These are phyloP conservation scores for Andrena hattorfiana DNA, from an alignment of 2,888 invertebrate genomes.

Conservation along the genomic window DNA sequence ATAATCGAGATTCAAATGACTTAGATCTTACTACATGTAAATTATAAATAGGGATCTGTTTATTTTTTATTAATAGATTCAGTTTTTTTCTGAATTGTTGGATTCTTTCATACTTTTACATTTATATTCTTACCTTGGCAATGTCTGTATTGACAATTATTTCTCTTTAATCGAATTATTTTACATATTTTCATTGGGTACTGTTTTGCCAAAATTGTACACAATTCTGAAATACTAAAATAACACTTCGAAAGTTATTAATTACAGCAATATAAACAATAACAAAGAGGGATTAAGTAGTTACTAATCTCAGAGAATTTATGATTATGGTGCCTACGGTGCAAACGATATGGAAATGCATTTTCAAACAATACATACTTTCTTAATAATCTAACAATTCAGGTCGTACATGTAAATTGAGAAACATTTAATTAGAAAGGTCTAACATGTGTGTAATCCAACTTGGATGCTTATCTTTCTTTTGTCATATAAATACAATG, in stretches of 20 bases:
- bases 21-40: slow-evolving; percentile 1
- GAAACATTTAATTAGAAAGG: slow-evolving; percentile 50
- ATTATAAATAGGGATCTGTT: slow-evolving; percentile 24
- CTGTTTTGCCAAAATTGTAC: not conserved
- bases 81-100: slow-evolving; percentile 10
- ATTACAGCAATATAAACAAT: slow-evolving; percentile 23
- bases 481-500: not conserved
- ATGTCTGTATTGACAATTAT: not conserved
- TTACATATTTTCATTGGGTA: slow-evolving; percentile 13
- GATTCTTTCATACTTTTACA: slow-evolving; percentile 12
- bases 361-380: slow-evolving; percentile 22
- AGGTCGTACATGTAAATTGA: slow-evolving; percentile 52
- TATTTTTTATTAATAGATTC: slow-evolving; percentile 17
- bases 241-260: not conserved
- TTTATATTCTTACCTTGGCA: slow-evolving; percentile 5
- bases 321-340: not conserved
- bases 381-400: slow-evolving; percentile 20
- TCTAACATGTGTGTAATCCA: not conserved
- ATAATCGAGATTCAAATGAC: slow-evolving; percentile 35
- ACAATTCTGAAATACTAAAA: slow-evolving; percentile 1
- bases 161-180: slow-evolving; percentile 3
- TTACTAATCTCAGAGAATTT: not conserved
- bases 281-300: not conserved
- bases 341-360: slow-evolving; percentile 12
- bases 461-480: not conserved